These are phyloP conservation scores for Drosophila fungiperda DNA, from an alignment of 2,888 invertebrate species.

Conservation along the genomic window DNA sequence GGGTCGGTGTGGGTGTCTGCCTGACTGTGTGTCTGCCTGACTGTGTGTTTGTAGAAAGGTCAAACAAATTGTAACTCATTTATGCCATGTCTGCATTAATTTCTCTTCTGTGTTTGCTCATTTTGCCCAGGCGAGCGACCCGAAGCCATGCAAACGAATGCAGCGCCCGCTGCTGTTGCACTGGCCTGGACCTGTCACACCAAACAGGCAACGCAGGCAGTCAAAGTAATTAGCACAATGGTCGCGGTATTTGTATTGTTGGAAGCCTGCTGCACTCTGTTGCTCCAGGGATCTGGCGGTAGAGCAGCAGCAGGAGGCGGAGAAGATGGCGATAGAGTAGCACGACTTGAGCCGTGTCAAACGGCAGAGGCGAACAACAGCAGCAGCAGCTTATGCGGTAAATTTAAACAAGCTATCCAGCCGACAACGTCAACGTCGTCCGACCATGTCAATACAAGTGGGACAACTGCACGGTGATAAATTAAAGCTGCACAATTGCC, in stretches of 20 bases:
- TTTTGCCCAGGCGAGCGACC: conserved; percentile 90
- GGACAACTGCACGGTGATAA: conserved; percentile 73
- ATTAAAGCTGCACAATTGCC: conserved; percentile 69
- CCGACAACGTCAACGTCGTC: conserved; percentile 24
- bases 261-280: conserved; percentile 72
- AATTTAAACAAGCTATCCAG: conserved; percentile 19
- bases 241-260: conserved; percentile 79
- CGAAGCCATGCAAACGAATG: conserved; percentile 92
- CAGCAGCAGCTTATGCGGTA: conserved; percentile 13
- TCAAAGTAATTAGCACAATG: conserved; percentile 82
- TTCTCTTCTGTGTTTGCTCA: conserved; percentile 51
- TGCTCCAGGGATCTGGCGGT: conserved; percentile 48
- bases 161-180: conserved; percentile 85
- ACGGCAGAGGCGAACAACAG: conserved; percentile 19
- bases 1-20: not conserved
- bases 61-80: conserved; percentile 76
- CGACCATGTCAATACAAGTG: conserved; percentile 72
- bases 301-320: conserved; percentile 17
- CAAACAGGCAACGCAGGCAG: conserved; percentile 75
- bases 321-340: not conserved
- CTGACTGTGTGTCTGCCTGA: conserved; percentile 7
- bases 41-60: conserved; percentile 16
- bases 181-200: conserved; percentile 78
- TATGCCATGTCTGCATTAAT: conserved; percentile 65
- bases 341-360: conserved; percentile 48